phyloP scores from a whole-genome alignment of 2,113 vertebrate genomes.

The Neogale vison region DNA sequence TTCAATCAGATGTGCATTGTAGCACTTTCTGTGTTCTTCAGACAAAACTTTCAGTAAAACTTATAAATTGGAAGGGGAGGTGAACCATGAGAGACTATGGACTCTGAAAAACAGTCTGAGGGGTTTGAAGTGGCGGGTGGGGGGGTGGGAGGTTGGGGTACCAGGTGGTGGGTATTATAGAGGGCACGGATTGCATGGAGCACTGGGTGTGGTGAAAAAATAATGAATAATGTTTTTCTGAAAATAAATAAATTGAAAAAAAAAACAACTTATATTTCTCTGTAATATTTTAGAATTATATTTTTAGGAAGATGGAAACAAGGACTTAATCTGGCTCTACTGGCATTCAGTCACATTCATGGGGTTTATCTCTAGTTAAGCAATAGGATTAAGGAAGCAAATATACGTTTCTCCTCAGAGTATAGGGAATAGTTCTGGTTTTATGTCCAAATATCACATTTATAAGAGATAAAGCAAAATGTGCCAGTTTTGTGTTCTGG shows the following conservation, averaged over 20 bases:
- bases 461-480: not conserved
- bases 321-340: not conserved
- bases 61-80: too few relatives aligned
- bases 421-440: not conserved
- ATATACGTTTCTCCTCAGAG: not conserved
- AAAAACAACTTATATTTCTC: not conserved
- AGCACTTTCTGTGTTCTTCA: not conserved
- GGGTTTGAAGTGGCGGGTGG: too few relatives aligned
- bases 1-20: not conserved
- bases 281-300: not conserved
- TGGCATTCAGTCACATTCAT: not conserved
- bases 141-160: too few relatives aligned
- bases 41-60: not conserved
- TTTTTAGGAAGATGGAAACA: not conserved
- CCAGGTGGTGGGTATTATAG: too few relatives aligned
- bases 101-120: too few relatives aligned
- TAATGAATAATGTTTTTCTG: too few relatives aligned
- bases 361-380: not conserved
- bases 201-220: too few relatives aligned
- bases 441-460: not conserved
- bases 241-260: too few relatives aligned
- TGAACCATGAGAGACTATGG: too few relatives aligned
- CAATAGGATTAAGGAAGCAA: not conserved
- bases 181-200: too few relatives aligned
- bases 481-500: not conserved